Base-by-base conservation (phyloP, 1,140 invertebrate genomes). In the Drosophila nikananu region DNA sequence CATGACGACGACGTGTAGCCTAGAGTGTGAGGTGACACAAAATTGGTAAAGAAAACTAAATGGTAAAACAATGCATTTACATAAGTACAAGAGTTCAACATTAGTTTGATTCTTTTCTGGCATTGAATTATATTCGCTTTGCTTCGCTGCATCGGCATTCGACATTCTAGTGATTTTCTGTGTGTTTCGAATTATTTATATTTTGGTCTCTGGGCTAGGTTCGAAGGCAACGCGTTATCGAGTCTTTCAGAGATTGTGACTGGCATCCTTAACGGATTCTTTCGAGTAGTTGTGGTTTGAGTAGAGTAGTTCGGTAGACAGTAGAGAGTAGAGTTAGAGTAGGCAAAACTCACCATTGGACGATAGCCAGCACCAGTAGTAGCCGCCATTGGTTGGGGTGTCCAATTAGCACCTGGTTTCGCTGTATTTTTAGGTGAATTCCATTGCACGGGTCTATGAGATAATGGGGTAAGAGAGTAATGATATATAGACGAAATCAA, bases 351-450 rank as follows among this genome's bases (percentile, higher is more conserved):
- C 94, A 97, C 97, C 97, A 97, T 97, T 57, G 97, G 97, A 93
- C 96, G 94, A 94, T 97, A 97, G 79, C 96, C 96, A 70, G 96
- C 96, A 76, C 96, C 96, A 64, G 97, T 97, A 51, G 97, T 97
- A 59, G 96, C 96, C 78, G 96, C 96, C 96, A 97, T 97, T 32
- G 96, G 96, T 93, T 97, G 96, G 48, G 96, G 97, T 81, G 95
- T 96, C 97, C 97, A 97, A 63, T 94, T 94, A 71, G 94, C 94
- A 77, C 96, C 95, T 30, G 96, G 94, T 94, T 97, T 97, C 52
- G 96, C 96, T 59, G 95, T 94, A 93, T 97, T 97, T 94, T 97
- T 97, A 52, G 97, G 96, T 42, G 97, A 97, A 93, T 96, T 97
- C 97, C 97, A 97, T 94, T 97, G 96, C 94, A 97, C 95, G 61